Percentiles rank a stretch among this genome's conserved stretches.
Evolutionary conservation across 2,797 vertebrate genomes (phyloP).

Genomic region (Myiothlypis coronata): DNA sequence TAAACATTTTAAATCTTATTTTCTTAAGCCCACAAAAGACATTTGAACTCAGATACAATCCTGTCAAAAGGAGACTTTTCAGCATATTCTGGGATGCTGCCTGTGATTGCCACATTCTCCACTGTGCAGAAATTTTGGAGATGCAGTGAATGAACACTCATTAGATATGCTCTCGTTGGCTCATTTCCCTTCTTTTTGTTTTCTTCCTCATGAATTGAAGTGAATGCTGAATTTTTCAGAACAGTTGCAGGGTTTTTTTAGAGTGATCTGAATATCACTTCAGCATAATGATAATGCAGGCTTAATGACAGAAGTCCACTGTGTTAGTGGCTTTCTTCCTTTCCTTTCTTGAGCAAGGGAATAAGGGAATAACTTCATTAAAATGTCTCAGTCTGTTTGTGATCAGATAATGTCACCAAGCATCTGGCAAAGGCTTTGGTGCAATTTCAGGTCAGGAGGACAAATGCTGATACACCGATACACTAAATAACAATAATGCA

Average conservation of each 20-base stretch:
- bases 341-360: background rate
- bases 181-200: slow-evolving; percentile 14
- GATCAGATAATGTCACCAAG: background rate
- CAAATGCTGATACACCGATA: background rate
- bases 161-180: background rate
- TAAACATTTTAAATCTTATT: slow-evolving; percentile 4
- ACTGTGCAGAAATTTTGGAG: background rate
- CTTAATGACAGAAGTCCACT: background rate
- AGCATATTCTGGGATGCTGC: background rate
- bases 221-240: background rate
- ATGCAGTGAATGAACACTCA: background rate
- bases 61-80: background rate
- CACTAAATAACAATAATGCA: background rate
- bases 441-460: background rate
- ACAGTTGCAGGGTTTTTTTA: background rate
- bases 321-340: background rate
- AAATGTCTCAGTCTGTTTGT: background rate
- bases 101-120: background rate
- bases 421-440: background rate
- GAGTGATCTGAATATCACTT: background rate
- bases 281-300: background rate
- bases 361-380: background rate
- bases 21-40: background rate
- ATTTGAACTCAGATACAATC: background rate
- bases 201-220: slow-evolving; percentile 2